phyloP scores from a whole-genome alignment of 2,113 vertebrate species.

The Arenaria interpres region DNA sequence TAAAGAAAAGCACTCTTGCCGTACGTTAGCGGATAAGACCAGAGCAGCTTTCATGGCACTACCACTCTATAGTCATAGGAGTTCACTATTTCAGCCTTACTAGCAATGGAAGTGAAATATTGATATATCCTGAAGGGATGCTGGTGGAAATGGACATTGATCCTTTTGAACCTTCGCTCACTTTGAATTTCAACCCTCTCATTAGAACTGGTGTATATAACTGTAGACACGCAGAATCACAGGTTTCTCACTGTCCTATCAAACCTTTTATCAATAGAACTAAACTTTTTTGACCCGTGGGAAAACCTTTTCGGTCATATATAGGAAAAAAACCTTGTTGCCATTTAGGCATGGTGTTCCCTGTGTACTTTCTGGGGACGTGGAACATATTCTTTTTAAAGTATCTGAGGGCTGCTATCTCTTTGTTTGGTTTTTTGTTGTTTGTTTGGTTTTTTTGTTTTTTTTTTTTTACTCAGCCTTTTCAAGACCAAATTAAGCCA shows the following conservation, averaged over 20 bases:
- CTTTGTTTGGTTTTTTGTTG: background rate
- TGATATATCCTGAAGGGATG: background rate
- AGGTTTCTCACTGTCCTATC: background rate
- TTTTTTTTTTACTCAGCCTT: background rate
- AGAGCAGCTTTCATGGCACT: background rate
- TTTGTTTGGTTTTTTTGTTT: no score
- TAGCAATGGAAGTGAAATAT: background rate
- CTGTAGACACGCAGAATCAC: background rate
- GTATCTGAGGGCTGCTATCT: background rate
- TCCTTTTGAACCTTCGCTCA: background rate
- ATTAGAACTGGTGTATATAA: background rate
- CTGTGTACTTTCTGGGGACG: background rate
- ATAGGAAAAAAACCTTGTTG: background rate
- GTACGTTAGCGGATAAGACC: background rate
- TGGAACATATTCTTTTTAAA: background rate
- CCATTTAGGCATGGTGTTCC: background rate
- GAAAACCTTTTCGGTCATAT: background rate
- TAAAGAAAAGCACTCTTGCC: background rate
- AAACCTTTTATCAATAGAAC: background rate
- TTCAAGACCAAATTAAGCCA: background rate
- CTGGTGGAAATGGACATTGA: background rate
- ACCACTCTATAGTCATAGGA: background rate
- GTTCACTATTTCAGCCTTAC: background rate
- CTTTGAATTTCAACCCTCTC: background rate
- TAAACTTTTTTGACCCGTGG: background rate